Base-by-base conservation (phyloP, 1,140 invertebrate genomes). In the Scaptomyza hsui region DNA sequence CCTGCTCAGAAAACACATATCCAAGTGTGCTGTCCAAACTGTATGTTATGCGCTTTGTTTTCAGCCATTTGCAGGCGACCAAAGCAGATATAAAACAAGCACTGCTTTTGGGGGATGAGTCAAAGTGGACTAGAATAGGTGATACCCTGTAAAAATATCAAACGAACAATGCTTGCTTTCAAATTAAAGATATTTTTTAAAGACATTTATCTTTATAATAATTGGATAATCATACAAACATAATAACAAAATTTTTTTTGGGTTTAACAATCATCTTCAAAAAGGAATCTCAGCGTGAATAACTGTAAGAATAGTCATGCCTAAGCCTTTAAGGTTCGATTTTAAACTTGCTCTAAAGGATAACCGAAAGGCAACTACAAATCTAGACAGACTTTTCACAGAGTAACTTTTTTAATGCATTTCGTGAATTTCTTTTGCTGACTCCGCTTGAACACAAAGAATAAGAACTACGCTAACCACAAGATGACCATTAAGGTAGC, bases 41-140 rank as follows among this genome's bases (percentile, higher is more conserved):
- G 56, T 44, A 42, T 72, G 68, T 63, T 35, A 29, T 44, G 55
- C 48, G 42, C 52, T 80, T 85, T 83, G 80, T 80, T 72, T 60
- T 60, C 35, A 65, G 76, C 75, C 76, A 49, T 44, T 59, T 70
- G 64, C 81, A 83, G 75, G 49, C 60, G 18, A 41, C 44, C 37
- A 55, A 9, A 56, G 26, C 37, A 64, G 37, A 21, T 42, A 55
- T 26, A 42, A 52, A 32, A 52, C 10, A 51, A 32, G 9, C 5
- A 15, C n/a, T 12, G 0, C n/a, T n/a, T n/a, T 49, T 29, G 47
- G 4, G 21, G 19, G 4, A 21, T 21, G 6, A 29, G 26, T 29
- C 5, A 6, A 1, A 35, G 15, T 47, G 45, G n/a, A 13, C 26
- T 6, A 6, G 48, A 51, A 15, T 51, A 1, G 10, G 1, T 2